These are phyloP conservation scores for Phataginus tetradactyla DNA, from an alignment of 2,797 vertebrate species.

Conservation along the genomic window DNA sequence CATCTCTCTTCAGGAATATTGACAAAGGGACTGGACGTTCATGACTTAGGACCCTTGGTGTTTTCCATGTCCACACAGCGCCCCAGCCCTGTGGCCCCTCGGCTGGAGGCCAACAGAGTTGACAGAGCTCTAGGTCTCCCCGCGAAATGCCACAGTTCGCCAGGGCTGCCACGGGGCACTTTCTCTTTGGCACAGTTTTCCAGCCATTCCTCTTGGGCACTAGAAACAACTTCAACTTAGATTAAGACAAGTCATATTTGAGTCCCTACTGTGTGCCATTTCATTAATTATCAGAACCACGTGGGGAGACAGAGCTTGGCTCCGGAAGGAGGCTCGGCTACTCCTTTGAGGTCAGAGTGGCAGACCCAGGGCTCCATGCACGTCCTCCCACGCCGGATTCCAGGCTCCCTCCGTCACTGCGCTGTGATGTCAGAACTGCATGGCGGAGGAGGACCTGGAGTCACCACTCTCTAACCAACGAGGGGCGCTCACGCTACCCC, in stretches of 20 bases:
- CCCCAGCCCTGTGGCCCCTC: fast-evolving
- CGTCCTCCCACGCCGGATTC: neutral
- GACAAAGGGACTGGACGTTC: too few species aligned
- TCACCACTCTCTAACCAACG: neutral
- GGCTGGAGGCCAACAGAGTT: neutral
- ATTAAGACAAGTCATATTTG: neutral
- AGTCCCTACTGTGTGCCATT: neutral
- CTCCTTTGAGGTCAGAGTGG: neutral
- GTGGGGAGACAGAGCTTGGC: neutral
- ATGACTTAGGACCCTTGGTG: fast-evolving
- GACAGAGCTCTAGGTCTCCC: neutral
- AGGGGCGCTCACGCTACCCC: neutral
- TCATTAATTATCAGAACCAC: neutral
- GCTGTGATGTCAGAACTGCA: neutral
- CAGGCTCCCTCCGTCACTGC: neutral
- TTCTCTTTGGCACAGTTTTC: neutral
- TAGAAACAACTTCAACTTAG: neutral
- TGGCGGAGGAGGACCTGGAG: too few species aligned
- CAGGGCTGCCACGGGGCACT: fast-evolving
- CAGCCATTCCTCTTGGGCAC: neutral
- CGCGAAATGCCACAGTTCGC: too few species aligned
- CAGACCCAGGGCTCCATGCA: fast-evolving
- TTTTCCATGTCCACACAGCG: fast-evolving
- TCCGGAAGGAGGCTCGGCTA: too few species aligned
- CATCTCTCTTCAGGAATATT: neutral